Conservation (phyloP, 2,113 vertebrate species). For the Marcusenius ussheri region DNA sequence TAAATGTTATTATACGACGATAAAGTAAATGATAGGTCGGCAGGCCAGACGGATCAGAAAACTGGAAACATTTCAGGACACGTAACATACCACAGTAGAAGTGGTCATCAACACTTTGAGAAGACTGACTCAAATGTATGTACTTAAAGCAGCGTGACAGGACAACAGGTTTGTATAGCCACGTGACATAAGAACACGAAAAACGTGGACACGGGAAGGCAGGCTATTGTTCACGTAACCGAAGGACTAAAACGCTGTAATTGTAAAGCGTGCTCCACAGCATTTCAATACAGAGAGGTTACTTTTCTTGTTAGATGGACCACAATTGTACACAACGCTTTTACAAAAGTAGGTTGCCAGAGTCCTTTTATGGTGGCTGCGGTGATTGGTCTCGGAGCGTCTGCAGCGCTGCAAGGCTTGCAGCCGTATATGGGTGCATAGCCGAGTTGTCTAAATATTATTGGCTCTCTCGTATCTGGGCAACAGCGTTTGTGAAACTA, state of each 20-base stretch:
- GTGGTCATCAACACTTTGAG: neutral
- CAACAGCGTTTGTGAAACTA: conserved; percentile 54
- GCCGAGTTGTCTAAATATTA: conserved; percentile 63
- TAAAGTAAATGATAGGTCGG: neutral
- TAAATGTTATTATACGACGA: neutral
- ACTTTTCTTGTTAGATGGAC: neutral
- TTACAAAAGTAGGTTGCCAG: neutral
- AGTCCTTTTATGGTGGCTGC: conserved; percentile 68
- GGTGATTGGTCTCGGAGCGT: conserved; percentile 40
- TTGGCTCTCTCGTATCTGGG: conserved; percentile 71
- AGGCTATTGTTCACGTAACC: neutral
- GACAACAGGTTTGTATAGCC: neutral
- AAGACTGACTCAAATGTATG: neutral
- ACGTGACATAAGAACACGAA: neutral
- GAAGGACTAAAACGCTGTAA: neutral
- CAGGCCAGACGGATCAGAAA: neutral
- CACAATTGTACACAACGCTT: neutral
- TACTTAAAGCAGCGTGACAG: neutral
- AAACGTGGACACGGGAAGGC: neutral
- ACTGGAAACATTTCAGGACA: neutral
- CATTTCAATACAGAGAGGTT: neutral
- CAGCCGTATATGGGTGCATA: conserved; percentile 66
- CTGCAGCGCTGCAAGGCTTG: conserved; percentile 64
- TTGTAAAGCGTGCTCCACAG: neutral
- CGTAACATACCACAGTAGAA: neutral